Evolutionary conservation across 2,113 vertebrate genomes (phyloP), one percentile per base, ranked within the genome.

Genomic region (Trinectes maculatus): DNA sequence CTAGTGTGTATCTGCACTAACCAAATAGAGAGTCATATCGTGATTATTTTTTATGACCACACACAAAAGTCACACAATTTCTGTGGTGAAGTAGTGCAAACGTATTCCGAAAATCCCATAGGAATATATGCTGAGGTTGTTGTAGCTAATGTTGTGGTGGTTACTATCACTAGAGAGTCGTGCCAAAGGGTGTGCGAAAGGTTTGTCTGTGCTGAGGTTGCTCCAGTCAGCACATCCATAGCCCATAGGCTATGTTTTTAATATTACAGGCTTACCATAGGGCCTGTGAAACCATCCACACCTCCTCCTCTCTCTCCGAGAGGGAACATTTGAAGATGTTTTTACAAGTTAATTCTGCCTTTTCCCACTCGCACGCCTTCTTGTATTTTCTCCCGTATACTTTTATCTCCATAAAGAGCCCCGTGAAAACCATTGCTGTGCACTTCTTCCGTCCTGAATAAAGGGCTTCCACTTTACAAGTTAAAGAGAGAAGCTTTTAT

Each of bases 181-280:
- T 18, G 62, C 71, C 49, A 33, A 77, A 69, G 71, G 74, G 56
- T n/a, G n/a, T n/a, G n/a, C 22, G 8, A 47, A 44, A 22, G 6
- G 24, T 24, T 28, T 24, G 19, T 26, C 26, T 39, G 55, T 72
- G 88, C 84, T 90, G 80, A 89, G 69, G 43, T 84, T 67, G 86
- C 59, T 55, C 59, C 53, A 25, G 80, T 91, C 89, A 91, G 89
- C 90, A 89, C 52, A 83, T 52, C 68, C 52, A 58, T 77, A 46
- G 49, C 44, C 64, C 22, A 8, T 52, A 25, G 34, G 3, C 22
- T 34, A 3, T 76, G 67, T 63, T 79, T 78, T 79, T 79, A 24
- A 11, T 82, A 80, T 80, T 67, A 66, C 71, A 75, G 33, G 22
- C 42, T 55, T 40, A 33, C 72, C 29, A 71, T 15, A 36, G 43